Conservation (phyloP, 2,113 vertebrate species). For the Phalacrocorax carbo region DNA sequence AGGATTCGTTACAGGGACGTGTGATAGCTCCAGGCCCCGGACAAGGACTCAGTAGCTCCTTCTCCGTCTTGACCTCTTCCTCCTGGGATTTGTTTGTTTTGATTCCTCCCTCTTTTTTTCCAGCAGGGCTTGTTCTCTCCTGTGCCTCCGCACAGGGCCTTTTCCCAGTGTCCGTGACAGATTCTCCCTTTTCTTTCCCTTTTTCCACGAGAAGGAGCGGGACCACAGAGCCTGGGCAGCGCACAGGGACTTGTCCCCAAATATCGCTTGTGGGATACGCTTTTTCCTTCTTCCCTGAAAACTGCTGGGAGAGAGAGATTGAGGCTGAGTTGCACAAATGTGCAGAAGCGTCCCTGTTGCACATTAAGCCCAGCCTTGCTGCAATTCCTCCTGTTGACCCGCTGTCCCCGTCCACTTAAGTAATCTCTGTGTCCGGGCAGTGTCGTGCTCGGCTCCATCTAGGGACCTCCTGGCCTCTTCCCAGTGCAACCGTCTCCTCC, state of each 20-base stretch:
- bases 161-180: background rate
- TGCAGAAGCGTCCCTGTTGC: background rate
- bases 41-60: background rate
- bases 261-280: background rate
- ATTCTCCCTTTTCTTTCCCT: background rate
- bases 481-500: fast-evolving
- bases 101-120: background rate
- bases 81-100: constrained; percentile 27
- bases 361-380: background rate
- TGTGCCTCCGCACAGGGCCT: background rate
- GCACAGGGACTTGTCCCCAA: background rate
- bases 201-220: background rate
- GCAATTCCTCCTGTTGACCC: background rate
- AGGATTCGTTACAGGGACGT: background rate
- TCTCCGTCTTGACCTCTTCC: background rate
- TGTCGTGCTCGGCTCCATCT: background rate
- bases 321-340: background rate
- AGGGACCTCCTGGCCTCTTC: background rate
- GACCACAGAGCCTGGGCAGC: fast-evolving
- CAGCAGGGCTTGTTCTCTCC: background rate
- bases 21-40: background rate
- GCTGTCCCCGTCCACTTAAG: fast-evolving
- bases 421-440: fast-evolving
- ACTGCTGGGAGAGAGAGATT: fast-evolving
- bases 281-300: background rate